Evolutionary conservation across 2,888 invertebrate species (phyloP), one percentile per base, ranked within the genome.

Genomic region (Coenonympha glycerion): DNA sequence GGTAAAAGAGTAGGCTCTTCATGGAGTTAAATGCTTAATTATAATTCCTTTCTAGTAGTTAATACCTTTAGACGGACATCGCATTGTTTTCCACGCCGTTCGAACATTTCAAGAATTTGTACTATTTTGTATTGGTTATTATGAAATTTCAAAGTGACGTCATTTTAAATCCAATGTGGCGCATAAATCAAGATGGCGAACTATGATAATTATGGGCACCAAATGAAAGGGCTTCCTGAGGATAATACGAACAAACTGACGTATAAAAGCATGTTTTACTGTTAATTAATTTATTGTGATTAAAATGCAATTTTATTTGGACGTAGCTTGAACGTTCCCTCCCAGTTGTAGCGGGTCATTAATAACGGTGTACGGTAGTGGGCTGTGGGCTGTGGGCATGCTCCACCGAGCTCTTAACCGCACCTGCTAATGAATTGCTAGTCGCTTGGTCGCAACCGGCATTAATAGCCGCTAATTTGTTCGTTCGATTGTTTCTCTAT

Each of bases 381-480:
- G n/a, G n/a, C n/a, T n/a, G n/a, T n/a, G n/a, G n/a, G n/a, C n/a
- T n/a, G n/a, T n/a, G n/a, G 15, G 42, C 26, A 44, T 41, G 49
- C 49, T 49, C 22, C 21, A 49, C 21, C 21, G 42, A 19, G 13
- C 49, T 22, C 31, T 42, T 21, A 36, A 42, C 34, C 21, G 42
- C 37, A 49, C 49, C 42, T 44, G 28, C 21, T 49, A 42, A 49
- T 49, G 36, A 36, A 36, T 45, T 34, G 26, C 36, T 19, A 40
- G 15, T 19, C 18, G 24, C 48, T 36, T 19, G 40, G 15, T 19
- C 18, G 24, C 48, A 19, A 49, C 19, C 28, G 15, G 33, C 31
- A 40, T 42, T 26, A 42, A 42, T 37, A 19, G 36, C 8, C n/a
- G 40, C 33, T 40, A 34, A 41, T 41, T 41, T 48, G 5, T n/a